phyloP scores from a whole-genome alignment of 2,797 vertebrate genomes.

The Pseudomugil gertrudae region DNA sequence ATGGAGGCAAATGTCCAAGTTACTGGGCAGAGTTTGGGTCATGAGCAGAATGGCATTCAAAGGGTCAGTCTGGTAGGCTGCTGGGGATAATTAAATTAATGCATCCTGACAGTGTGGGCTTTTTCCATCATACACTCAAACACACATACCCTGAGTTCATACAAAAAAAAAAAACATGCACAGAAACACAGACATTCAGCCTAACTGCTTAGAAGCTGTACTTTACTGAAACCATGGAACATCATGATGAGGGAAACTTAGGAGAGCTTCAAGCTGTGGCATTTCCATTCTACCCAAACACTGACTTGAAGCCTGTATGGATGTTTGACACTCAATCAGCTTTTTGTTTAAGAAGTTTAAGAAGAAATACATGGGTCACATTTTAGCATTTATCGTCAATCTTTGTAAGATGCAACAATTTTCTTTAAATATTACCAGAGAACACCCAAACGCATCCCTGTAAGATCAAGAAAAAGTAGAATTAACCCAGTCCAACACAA shows the following conservation, averaged over 20 bases:
- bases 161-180: slow-evolving; percentile 23
- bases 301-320: slow-evolving; percentile 20
- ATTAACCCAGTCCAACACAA: neutral
- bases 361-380: slow-evolving; percentile 7
- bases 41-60: slow-evolving; percentile 28
- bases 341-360: slow-evolving; percentile 40
- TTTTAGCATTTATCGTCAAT: neutral
- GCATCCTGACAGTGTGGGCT: slow-evolving; percentile 60
- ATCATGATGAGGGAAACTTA: slow-evolving; percentile 48
- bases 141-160: slow-evolving; percentile 18
- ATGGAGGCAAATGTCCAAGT: slow-evolving; percentile 45
- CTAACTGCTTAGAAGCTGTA: slow-evolving; percentile 20
- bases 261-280: slow-evolving; percentile 38
- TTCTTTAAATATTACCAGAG: neutral
- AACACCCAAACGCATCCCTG: neutral
- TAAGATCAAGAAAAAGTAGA: slow-evolving; percentile 1
- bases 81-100: slow-evolving; percentile 54
- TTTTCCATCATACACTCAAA: slow-evolving; percentile 58
- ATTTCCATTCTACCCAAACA: slow-evolving; percentile 40
- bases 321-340: slow-evolving; percentile 19
- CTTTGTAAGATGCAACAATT: slow-evolving; percentile 14
- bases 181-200: slow-evolving; percentile 6
- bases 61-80: slow-evolving; percentile 49
- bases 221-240: slow-evolving; percentile 51
- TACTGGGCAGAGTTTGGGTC: slow-evolving; percentile 37